Conservation (phyloP, 1,140 invertebrate species). For the Meteorus sp. region DNA sequence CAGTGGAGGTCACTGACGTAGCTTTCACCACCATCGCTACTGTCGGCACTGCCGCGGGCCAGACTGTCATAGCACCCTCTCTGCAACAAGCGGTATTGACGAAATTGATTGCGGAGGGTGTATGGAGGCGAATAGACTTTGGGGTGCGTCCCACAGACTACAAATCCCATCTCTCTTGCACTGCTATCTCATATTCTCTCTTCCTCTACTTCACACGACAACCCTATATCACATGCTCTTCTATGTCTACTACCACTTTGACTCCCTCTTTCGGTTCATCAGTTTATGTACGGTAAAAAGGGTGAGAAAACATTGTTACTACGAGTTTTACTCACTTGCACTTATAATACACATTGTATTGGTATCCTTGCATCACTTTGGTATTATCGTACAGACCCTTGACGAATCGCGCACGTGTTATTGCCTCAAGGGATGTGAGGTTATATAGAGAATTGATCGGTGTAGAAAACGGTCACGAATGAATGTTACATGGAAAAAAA, state of each 20-base stretch:
- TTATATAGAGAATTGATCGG: slow-evolving; percentile 3
- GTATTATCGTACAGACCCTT: slow-evolving; percentile 22
- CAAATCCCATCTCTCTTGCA: slow-evolving; percentile 15
- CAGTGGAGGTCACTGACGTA: slow-evolving; percentile 22
- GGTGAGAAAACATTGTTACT: slow-evolving; percentile 57
- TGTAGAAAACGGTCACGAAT: slow-evolving; percentile 35
- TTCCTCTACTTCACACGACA: not conserved
- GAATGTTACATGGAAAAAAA: too few species aligned
- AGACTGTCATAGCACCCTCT: slow-evolving; percentile 35
- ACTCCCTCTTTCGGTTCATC: slow-evolving; percentile 12
- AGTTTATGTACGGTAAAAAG: slow-evolving; percentile 38
- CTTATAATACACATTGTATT: not conserved
- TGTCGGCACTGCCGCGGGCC: slow-evolving; percentile 35
- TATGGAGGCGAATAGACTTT: slow-evolving; percentile 25
- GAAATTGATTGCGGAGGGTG: slow-evolving; percentile 54
- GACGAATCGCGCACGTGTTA: slow-evolving; percentile 42
- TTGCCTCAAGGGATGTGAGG: slow-evolving; percentile 40
- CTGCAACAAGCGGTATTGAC: slow-evolving; percentile 56
- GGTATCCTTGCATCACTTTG: not conserved
- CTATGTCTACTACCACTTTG: slow-evolving; percentile 13
- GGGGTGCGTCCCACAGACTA: not conserved
- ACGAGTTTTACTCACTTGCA: slow-evolving; percentile 46
- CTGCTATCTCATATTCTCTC: too few species aligned
- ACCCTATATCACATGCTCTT: slow-evolving; percentile 34
- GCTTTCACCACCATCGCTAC: slow-evolving; percentile 13